Percentiles rank a stretch among this genome's conserved stretches.
Evolutionary conservation across 2,113 vertebrate species (phyloP).

Genomic region (Pampusana beccarii): DNA sequence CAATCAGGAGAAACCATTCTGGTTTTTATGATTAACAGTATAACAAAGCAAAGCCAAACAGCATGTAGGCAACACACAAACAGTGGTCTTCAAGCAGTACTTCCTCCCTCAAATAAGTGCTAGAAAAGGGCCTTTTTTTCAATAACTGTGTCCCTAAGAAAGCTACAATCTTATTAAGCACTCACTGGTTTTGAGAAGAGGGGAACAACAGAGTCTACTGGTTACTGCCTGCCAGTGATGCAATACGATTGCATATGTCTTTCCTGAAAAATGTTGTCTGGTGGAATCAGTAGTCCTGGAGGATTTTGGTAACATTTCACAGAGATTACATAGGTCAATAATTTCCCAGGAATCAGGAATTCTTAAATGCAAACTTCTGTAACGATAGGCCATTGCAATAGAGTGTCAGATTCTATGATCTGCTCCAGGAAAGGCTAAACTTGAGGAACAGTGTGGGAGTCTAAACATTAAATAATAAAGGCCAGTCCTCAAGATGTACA

Average conservation of each 20-base stretch:
- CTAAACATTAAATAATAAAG: background rate
- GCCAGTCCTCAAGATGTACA: background rate
- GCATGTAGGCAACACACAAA: background rate
- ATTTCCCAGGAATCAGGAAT: background rate
- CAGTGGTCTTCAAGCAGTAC: background rate
- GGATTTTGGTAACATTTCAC: background rate
- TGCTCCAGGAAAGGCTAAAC: background rate
- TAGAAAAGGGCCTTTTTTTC: background rate
- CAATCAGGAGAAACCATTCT: constrained; percentile 24
- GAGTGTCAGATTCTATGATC: background rate
- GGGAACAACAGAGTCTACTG: background rate
- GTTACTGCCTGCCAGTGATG: background rate
- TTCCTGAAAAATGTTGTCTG: background rate
- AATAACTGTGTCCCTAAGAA: background rate
- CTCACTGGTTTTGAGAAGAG: background rate
- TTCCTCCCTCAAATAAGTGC: background rate
- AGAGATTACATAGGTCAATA: background rate
- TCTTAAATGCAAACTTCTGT: background rate
- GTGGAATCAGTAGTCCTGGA: background rate
- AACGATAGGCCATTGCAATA: background rate
- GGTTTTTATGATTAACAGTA: constrained; percentile 46
- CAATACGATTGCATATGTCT: background rate
- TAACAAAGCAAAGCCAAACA: constrained; percentile 4
- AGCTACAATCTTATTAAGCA: background rate
- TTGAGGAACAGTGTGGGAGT: background rate